A percentile compares a stretch with the other conserved stretches of the same genome.
phyloP scores from a whole-genome alignment of 2,888 invertebrate genomes.

The Cepaea hortensis region DNA sequence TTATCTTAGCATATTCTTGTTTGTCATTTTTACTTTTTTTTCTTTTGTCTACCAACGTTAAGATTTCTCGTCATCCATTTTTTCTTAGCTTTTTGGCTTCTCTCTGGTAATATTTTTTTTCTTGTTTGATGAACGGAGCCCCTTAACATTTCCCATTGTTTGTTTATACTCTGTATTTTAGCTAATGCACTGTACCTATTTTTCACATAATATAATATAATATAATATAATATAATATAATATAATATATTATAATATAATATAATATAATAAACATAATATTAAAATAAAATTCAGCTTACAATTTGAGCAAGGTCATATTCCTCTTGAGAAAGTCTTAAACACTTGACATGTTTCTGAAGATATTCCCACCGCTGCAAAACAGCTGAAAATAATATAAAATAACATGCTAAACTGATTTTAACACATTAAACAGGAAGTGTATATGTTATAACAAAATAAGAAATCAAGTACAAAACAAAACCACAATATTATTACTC shows the following conservation, averaged over 20 bases:
- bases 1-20: too few species aligned
- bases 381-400: constrained; percentile 51
- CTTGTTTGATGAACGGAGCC: too few species aligned
- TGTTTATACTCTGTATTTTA: too few species aligned
- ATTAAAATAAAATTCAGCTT: constrained; percentile 64
- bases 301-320: constrained; percentile 72
- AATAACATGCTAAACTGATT: background rate
- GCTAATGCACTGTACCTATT: too few species aligned
- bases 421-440: background rate
- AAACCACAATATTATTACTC: constrained; percentile 60
- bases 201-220: too few species aligned
- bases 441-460: background rate
- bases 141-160: too few species aligned
- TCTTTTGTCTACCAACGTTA: too few species aligned
- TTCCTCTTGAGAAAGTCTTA: constrained; percentile 83
- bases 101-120: too few species aligned
- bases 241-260: background rate
- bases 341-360: constrained; percentile 64
- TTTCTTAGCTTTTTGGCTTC: too few species aligned
- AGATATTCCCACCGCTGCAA: constrained; percentile 72
- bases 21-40: too few species aligned
- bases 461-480: background rate
- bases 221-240: too few species aligned
- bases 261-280: background rate
- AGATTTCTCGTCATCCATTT: too few species aligned